Percentiles rank a stretch among this genome's conserved stretches.
Evolutionary conservation across 2,888 invertebrate species (phyloP).

Genomic region (Drosophila neotestacea): DNA sequence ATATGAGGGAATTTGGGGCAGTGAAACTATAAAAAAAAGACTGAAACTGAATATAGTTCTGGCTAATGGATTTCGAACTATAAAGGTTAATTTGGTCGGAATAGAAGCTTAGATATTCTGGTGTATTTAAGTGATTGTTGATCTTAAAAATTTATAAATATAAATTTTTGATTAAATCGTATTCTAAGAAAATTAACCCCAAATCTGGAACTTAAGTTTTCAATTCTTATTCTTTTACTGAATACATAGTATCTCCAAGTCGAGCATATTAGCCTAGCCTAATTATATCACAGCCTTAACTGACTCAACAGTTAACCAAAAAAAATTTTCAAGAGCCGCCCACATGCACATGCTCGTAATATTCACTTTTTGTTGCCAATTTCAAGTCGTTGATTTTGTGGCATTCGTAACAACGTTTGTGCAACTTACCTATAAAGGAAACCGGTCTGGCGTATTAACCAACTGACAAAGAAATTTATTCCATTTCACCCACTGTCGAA

Average conservation of each 20-base stretch:
- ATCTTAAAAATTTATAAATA: background rate
- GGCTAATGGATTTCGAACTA: slow-evolving; percentile 4
- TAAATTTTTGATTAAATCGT: background rate
- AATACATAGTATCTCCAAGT: background rate
- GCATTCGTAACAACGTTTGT: slow-evolving; percentile 20
- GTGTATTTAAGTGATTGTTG: background rate
- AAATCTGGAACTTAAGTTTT: background rate
- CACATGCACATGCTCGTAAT: slow-evolving; percentile 11
- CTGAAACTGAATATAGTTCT: background rate
- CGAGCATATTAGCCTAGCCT: background rate
- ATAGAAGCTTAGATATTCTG: background rate
- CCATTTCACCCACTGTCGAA: slow-evolving; percentile 2
- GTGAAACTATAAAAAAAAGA: slow-evolving; percentile 6
- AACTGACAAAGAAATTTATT: slow-evolving; percentile 6
- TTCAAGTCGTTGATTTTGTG: slow-evolving; percentile 31
- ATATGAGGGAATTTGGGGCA: slow-evolving; percentile 9
- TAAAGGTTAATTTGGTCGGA: background rate
- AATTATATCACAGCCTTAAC: slow-evolving; percentile 7
- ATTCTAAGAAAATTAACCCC: background rate
- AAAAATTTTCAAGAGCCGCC: slow-evolving; percentile 21
- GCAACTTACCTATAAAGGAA: slow-evolving; percentile 28
- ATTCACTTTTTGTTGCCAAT: slow-evolving; percentile 16
- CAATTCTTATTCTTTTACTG: background rate
- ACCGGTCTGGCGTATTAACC: slow-evolving; percentile 23
- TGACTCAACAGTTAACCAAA: slow-evolving; percentile 8